Evolutionary conservation across 2,888 invertebrate species (phyloP), one percentile per base, ranked within the genome.

Genomic region (Andrena marginata): DNA sequence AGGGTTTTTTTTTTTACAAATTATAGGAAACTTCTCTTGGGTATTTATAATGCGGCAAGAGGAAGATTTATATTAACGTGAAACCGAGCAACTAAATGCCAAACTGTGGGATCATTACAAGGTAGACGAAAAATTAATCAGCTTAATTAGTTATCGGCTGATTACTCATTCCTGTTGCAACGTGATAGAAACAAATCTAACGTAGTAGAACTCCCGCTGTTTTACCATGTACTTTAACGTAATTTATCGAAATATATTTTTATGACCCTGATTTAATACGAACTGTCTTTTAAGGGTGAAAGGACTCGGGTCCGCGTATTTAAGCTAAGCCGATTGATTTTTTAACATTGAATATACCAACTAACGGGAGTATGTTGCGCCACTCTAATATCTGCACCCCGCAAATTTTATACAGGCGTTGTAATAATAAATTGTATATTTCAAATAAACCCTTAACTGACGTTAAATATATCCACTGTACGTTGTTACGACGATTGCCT

Each of bases 401-500:
- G 65, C 71, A 87, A 85, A 86, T 88, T 90, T 90, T 88, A 84
- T 87, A 91, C 85, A 80, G 70, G 69, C 74, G 78, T 85, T 87
- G 64, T 85, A 80, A 69, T 67, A 78, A 84, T 73, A 67, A 82
- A 85, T 76, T 87, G 78, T 85, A 88, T 77, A 81, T 87, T 85
- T 86, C 54, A 64, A 90, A 89, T 90, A 89, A 89, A 89, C 75
- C 63, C 73, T 20, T 79, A 85, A 76, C 82, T 72, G 56, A 86
- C 56, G 83, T 86, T 89, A 23, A 69, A 78, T 64, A 29, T 65
- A 49, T 64, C 56, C 13, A 29, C 8, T 64, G 23, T 54, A 23
- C 20, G 2, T 67, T 5, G 7, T 80, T n/a, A 62, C 20, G 65
- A 16, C 4, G 20, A 59, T 16, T 35, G 10, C 20, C 3, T 62